A percentile compares a stretch with the other conserved stretches of the same genome.
phyloP scores from a whole-genome alignment of 2,797 vertebrate genomes.

The Coregonus sp. region DNA sequence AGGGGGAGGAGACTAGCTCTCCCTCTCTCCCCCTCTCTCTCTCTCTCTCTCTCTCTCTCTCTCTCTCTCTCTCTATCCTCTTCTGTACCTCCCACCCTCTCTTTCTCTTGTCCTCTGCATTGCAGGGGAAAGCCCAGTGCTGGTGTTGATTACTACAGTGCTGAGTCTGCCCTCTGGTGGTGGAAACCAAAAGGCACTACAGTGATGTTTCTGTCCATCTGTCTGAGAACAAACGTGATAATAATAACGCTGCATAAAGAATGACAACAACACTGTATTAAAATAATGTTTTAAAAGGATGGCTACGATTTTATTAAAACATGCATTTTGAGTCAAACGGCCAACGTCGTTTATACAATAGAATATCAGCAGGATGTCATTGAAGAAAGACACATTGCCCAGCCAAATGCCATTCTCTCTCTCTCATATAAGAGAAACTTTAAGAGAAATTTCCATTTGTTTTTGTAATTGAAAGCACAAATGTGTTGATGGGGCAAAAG shows the following conservation, averaged over 20 bases:
- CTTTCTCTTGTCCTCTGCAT: constrained; percentile 71
- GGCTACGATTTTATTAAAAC: background rate
- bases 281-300: background rate
- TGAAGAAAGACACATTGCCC: background rate
- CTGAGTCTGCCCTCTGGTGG: constrained; percentile 73
- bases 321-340: background rate
- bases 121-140: constrained; percentile 69
- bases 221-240: background rate
- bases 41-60: constrained; percentile 20
- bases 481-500: background rate
- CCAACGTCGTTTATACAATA: background rate
- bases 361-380: background rate
- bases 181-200: constrained; percentile 1
- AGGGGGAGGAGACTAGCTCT: constrained; percentile 54
- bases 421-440: background rate
- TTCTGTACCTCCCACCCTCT: constrained; percentile 37
- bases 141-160: constrained; percentile 39
- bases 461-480: no score
- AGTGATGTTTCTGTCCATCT: background rate
- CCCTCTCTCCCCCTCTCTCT: constrained; percentile 8
- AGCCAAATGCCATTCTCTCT: background rate
- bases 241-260: background rate
- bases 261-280: background rate
- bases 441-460: background rate
- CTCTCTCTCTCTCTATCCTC: constrained; percentile 24